Conservation (phyloP, 2,888 invertebrate genomes). For the Acrobasis consociella region DNA sequence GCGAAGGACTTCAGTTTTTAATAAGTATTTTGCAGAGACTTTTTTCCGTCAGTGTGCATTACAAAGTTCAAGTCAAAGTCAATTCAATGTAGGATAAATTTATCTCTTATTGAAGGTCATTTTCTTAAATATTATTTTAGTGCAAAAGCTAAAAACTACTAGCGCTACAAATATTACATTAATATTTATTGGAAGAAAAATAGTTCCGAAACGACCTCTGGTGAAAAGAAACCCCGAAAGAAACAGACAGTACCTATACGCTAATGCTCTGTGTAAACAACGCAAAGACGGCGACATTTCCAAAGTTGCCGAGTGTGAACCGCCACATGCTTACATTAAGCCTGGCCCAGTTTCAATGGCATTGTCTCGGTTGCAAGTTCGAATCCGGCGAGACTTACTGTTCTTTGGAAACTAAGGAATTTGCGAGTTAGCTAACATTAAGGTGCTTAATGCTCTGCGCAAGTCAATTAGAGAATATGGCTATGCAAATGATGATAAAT, state of each 20-base stretch:
- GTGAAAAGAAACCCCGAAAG: too few relatives aligned
- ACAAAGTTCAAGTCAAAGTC: too few relatives aligned
- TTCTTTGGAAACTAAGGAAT: conserved; percentile 19
- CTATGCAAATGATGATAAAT: conserved; percentile 1
- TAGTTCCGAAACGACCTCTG: too few relatives aligned
- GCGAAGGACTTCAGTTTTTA: too few relatives aligned
- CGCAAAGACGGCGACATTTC: conserved; percentile 1
- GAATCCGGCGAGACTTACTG: conserved; percentile 22
- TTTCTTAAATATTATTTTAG: too few relatives aligned
- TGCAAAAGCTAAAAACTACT: too few relatives aligned
- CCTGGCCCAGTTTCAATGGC: conserved; percentile 36
- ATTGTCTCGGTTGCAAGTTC: conserved; percentile 35
- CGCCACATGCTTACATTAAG: neutral
- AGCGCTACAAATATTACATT: too few relatives aligned
- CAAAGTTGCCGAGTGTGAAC: conserved; percentile 7
- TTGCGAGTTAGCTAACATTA: conserved; percentile 15
- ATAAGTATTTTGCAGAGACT: too few relatives aligned
- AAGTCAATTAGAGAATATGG: conserved; percentile 18
- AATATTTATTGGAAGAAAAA: too few relatives aligned
- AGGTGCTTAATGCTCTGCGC: conserved; percentile 12
- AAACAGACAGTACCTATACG: neutral
- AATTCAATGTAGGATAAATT: too few relatives aligned
- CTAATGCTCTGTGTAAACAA: neutral
- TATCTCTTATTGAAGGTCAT: too few relatives aligned
- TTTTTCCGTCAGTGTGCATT: too few relatives aligned